phyloP scores from a whole-genome alignment of 35 echinoderm and acorn worm genomes.

The Diadema setosum region DNA sequence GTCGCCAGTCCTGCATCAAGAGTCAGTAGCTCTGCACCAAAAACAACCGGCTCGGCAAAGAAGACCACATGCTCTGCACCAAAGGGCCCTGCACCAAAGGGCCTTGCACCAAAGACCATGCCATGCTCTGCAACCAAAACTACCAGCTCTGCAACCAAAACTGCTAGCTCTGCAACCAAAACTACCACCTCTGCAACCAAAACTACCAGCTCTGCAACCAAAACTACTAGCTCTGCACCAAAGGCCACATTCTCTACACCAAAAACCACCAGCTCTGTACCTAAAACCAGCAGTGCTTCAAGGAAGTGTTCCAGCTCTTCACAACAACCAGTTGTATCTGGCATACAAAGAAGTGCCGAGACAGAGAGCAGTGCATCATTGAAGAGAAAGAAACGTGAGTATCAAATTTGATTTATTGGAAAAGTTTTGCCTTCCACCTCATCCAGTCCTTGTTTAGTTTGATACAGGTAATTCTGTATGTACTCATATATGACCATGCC shows the following conservation, averaged over 20 bases:
- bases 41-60: neutral
- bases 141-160: neutral
- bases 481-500: too few relatives aligned
- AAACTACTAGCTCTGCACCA: neutral
- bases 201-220: neutral
- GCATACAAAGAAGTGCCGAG: neutral
- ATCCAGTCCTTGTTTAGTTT: too few relatives aligned
- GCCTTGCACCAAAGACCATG: neutral
- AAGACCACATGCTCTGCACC: neutral
- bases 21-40: neutral
- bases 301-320: neutral
- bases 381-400: neutral
- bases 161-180: neutral
- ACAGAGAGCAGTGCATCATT: neutral
- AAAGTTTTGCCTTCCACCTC: too few relatives aligned
- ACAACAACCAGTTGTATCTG: neutral
- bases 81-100: too few relatives aligned
- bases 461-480: too few relatives aligned
- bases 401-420: too few relatives aligned
- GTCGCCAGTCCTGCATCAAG: neutral
- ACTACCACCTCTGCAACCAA: neutral
- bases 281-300: neutral
- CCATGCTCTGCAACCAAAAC: neutral
- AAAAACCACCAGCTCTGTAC: neutral
- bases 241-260: neutral